Evolutionary conservation across 1,140 invertebrate species (phyloP).

Genomic region (Lordiphosa stackelbergi): DNA sequence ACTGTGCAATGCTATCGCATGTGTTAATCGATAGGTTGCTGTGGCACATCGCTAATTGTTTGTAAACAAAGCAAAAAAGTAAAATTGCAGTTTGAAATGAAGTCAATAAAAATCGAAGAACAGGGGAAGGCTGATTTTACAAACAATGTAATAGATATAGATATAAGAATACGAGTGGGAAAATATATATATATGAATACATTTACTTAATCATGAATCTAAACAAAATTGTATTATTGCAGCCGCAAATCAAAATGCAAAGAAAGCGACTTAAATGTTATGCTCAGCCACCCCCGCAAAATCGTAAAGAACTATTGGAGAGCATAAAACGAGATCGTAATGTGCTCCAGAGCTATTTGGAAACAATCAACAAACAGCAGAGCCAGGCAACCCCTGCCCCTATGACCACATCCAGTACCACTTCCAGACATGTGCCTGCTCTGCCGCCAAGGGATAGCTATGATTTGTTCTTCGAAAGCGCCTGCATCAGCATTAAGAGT

Average conservation of each 20-base stretch:
- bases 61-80: constrained; percentile 4
- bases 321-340: constrained; percentile 29
- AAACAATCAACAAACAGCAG: constrained; percentile 6
- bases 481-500: constrained; percentile 55
- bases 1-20: too few species aligned
- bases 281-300: constrained; percentile 33
- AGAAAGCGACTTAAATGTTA: neutral
- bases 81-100: constrained; percentile 5
- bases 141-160: neutral
- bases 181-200: too few species aligned
- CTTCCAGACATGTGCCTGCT: neutral
- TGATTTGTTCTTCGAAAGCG: constrained; percentile 67
- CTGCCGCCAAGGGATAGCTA: constrained; percentile 48
- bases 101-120: neutral
- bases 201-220: neutral
- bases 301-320: constrained; percentile 29
- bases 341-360: constrained; percentile 27
- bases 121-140: neutral
- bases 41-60: too few species aligned
- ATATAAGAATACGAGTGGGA: neutral
- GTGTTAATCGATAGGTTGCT: too few species aligned
- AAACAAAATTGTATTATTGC: neutral
- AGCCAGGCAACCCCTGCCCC: neutral
- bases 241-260: neutral
- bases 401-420: neutral